Conservation (phyloP, 2,888 invertebrate genomes). For the Digitonthophagus gazella region DNA sequence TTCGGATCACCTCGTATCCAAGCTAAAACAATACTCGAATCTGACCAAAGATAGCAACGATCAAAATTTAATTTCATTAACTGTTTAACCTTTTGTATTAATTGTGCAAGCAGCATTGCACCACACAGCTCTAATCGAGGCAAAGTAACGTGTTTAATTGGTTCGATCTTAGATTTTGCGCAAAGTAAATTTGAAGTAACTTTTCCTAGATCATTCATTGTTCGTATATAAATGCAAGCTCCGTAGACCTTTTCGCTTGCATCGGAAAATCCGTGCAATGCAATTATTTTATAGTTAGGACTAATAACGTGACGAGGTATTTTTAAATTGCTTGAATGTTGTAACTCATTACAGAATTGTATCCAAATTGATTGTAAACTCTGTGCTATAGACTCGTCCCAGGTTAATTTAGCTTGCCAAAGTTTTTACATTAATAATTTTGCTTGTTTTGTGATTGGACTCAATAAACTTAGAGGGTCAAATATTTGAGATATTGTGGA, state of each 20-base stretch:
- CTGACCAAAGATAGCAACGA: neutral
- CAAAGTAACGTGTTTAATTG: conserved; percentile 4
- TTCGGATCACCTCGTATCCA: neutral
- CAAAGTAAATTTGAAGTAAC: neutral
- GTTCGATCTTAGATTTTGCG: conserved; percentile 16
- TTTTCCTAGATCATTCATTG: neutral
- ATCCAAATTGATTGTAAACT: conserved; percentile 1
- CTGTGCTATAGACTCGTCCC: conserved; percentile 7
- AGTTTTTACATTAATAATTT: conserved; percentile 29
- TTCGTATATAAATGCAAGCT: conserved; percentile 23
- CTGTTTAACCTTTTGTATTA: neutral
- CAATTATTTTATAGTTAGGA: neutral
- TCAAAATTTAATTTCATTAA: neutral
- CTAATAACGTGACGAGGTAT: neutral
- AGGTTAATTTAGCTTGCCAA: conserved; percentile 25
- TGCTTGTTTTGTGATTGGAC: conserved; percentile 21
- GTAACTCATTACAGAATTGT: neutral
- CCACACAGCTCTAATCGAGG: conserved; percentile 14
- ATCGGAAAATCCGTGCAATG: conserved; percentile 24
- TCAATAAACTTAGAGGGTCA: conserved; percentile 21
- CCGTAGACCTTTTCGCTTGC: conserved; percentile 24
- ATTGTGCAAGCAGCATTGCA: conserved; percentile 3
- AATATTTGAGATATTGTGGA: too few species aligned
- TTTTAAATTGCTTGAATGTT: neutral
- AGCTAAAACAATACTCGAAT: conserved; percentile 6